Base-by-base conservation (phyloP, 2,797 vertebrate genomes). In the Poecilia picta region DNA sequence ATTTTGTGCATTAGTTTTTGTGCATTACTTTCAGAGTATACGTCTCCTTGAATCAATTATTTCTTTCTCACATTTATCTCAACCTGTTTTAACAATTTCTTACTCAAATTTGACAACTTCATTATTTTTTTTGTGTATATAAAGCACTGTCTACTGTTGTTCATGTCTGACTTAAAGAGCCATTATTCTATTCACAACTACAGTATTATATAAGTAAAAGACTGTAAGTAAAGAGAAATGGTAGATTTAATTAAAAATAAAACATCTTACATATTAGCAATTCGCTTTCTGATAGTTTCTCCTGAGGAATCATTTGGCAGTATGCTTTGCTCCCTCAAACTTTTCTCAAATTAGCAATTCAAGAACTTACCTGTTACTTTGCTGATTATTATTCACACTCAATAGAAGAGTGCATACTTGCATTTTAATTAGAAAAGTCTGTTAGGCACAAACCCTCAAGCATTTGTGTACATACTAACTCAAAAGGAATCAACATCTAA, bases 381-480 rank as follows among this genome's bases (percentile, higher is more conserved):
- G 43, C 76, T 81, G 72, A 64, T 73, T 83, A 41, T 74, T 64
- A 78, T 78, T 85, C 79, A 78, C 77, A 83, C 80, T 78, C 72
- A 75, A 81, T 66, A 74, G 59, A 74, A 85, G 85, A 55, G 76
- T 76, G 76, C 76, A 46, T 16, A 75, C 79, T 82, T 77, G 86
- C 82, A 85, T 80, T 83, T 89, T 88, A 90, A 91, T 90, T 81
- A 80, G 82, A 88, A 68, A 75, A 87, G 87, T 89, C 78, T 81
- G 74, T 84, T 82, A 5, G 74, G 74, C 43, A 36, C 75, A 87
- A 91, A 85, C 73, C 70, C 83, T 84, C 13, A 45, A 78, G 72
- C 74, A 86, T 78, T 82, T 81, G 86, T 82, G 68, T 83, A 82
- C 46, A 72, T 81, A 77, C 84, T 88, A 91, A 90, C 90, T 89